Evolutionary conservation across 2,888 invertebrate genomes (phyloP).

Genomic region (Cotesia congregata): DNA sequence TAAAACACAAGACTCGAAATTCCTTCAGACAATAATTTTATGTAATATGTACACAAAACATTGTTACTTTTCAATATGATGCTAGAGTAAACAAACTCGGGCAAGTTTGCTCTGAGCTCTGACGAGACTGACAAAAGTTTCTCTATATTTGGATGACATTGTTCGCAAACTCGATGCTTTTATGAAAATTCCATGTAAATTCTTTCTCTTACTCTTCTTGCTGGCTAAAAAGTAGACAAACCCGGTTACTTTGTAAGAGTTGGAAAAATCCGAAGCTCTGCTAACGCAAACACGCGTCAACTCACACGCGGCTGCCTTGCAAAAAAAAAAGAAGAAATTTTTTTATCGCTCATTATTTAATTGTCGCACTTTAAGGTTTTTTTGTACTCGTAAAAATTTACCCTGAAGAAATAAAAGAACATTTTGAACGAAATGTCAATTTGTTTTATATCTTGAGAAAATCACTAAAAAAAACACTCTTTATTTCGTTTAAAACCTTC

Average conservation of each 20-base stretch:
- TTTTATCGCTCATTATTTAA: background rate
- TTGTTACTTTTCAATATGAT: slow-evolving; percentile 7
- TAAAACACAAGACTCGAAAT: background rate
- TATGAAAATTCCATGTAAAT: slow-evolving; percentile 47
- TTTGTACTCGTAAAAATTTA: background rate
- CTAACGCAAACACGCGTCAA: background rate
- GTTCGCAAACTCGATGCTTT: slow-evolving; percentile 31
- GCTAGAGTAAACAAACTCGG: background rate
- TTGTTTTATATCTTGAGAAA: background rate
- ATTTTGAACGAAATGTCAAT: background rate
- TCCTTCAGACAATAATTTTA: background rate
- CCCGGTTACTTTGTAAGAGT: background rate
- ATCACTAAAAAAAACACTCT: background rate
- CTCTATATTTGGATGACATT: slow-evolving; percentile 24
- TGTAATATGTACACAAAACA: background rate
- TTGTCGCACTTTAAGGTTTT: background rate
- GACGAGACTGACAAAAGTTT: slow-evolving; percentile 35
- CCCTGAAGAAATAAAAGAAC: background rate
- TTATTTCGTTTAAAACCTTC: background rate
- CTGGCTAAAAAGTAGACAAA: slow-evolving; percentile 3
- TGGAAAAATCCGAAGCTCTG: slow-evolving; percentile 21
- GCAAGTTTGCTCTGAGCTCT: slow-evolving; percentile 14
- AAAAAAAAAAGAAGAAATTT: background rate
- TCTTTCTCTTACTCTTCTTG: slow-evolving; percentile 7
- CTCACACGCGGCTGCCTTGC: background rate